Base-by-base conservation (phyloP, 2,113 vertebrate species). In the Myrmophylax atrothorax region DNA sequence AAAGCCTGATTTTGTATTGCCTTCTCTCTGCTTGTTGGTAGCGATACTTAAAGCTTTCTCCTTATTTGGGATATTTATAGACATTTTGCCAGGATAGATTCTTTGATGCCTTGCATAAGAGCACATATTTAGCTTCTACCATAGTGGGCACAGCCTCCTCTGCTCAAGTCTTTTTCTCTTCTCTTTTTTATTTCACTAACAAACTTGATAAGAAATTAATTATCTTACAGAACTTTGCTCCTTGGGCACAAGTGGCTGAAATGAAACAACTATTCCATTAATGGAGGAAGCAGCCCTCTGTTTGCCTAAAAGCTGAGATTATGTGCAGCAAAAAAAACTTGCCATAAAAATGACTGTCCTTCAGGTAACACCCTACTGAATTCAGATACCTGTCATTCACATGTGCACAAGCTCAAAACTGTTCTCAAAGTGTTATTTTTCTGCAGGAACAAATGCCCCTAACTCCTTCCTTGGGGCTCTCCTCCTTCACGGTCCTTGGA, bases 51-150 rank as follows among this genome's bases (percentile, higher is more conserved):
- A 31, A 88, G 72, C 86, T 59, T 40, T 77, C 83, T 91, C 96
- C 95, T 94, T 96, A 93, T 97, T 95, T 95, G 95, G 95, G 89
- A 47, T 92, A 84, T 88, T 94, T 90, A 83, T 28, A 84, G 92
- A 9, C 53, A 70, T 78, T 96, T 81, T 94, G 96, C 93, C 96
- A 95, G 83, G 80, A 74, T n/a, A 68, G 79, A 90, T 90, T 95
- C 92, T 90, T 93, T 74, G 88, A 93, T 80, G 92, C 90, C 72
- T 90, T 86, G 80, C 89, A 70, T 84, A 89, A 92, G 86, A 95
- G 86, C 76, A 66, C 75, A 53, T 38, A 85, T 62, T 92, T 94
- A 92, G 88, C 75, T 80, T 85, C 90, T 80, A 46, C 75, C 78
- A 73, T 13, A 60, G 75, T 68, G 67, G 59, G 90, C 0, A 1